These are phyloP conservation scores for Harlomillsia oculata DNA, from an alignment of 1,140 invertebrate genomes.

Conservation along the genomic window DNA sequence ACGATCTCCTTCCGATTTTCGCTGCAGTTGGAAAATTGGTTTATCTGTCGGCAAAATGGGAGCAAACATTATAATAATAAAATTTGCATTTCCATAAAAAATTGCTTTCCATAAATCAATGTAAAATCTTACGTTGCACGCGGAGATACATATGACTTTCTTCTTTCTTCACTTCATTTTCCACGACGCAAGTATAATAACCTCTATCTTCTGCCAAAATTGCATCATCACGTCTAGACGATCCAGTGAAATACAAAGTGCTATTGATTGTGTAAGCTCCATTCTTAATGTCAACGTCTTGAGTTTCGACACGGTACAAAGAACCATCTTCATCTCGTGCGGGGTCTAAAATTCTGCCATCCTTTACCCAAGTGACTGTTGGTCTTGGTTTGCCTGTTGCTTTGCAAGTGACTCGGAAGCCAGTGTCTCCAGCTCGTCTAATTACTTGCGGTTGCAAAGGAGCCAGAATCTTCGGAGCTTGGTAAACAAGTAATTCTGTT, in stretches of 20 bases:
- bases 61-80: neutral
- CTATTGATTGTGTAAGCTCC: slow-evolving; percentile 74
- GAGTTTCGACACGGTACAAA: slow-evolving; percentile 67
- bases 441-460: slow-evolving; percentile 51
- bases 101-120: neutral
- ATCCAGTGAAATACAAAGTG: slow-evolving; percentile 66
- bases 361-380: slow-evolving; percentile 73
- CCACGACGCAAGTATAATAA: slow-evolving; percentile 74
- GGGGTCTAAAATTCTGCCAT: slow-evolving; percentile 61
- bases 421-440: slow-evolving; percentile 61
- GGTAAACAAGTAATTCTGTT: slow-evolving; percentile 71
- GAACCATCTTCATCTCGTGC: slow-evolving; percentile 49
- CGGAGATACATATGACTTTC: slow-evolving; percentile 78
- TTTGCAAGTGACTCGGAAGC: slow-evolving; percentile 68
- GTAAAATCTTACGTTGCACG: slow-evolving; percentile 65
- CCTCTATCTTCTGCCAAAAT: slow-evolving; percentile 72
- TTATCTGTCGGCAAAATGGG: slow-evolving; percentile 19
- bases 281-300: slow-evolving; percentile 55
- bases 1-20: slow-evolving; percentile 31
- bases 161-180: slow-evolving; percentile 76
- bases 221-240: slow-evolving; percentile 61
- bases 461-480: slow-evolving; percentile 69
- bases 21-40: slow-evolving; percentile 30
- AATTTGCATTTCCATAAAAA: neutral
- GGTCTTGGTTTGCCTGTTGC: slow-evolving; percentile 80